Evolutionary conservation across 2,797 vertebrate genomes (phyloP), one percentile per base, ranked within the genome.

Genomic region (Vipera latastei): DNA sequence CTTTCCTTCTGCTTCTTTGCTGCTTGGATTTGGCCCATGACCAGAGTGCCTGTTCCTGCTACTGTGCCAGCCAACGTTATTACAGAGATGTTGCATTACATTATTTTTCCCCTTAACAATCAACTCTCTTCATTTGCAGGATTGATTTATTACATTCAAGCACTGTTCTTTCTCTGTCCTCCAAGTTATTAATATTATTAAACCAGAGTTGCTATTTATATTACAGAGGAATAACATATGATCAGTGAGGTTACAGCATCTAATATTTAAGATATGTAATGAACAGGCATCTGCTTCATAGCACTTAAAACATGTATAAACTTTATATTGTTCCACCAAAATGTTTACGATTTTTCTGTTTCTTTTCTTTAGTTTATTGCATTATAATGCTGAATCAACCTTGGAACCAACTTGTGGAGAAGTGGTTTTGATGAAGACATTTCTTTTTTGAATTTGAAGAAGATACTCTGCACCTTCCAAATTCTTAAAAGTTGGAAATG

Each of bases 401-500:
- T 89, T 90, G 94, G 93, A 95, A 94, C 95, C 96, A 94, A 61
- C 96, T 97, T 97, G 91, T 96, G 96, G 96, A 97, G 96, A 97
- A 94, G 92, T 7, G 13, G 91, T 96, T 95, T 94, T 93, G 94
- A 97, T 96, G 96, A 97, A 97, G 97, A 97, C 95, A 96, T 83
- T 97, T 38, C 0, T 22, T 32, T 65, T 94, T 94, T 69, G 92
- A 94, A 94, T 95, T 96, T 83, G 86, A 97, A 95, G 95, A 96
- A 96, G 92, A 95, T 97, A 90, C 73, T 89, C 95, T 93, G 97
- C 97, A 97, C 97, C 96, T 98, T 97, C 96, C 96, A 94, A 96
- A 96, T 95, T 96, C 96, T 96, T 96, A 95, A 96, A 83, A 96
- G 96, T 95, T 96, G 97, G 95, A 97, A 97, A 98, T 98, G 98